Conservation (phyloP, 2,888 invertebrate species). For the Eupithecia inturbata region DNA sequence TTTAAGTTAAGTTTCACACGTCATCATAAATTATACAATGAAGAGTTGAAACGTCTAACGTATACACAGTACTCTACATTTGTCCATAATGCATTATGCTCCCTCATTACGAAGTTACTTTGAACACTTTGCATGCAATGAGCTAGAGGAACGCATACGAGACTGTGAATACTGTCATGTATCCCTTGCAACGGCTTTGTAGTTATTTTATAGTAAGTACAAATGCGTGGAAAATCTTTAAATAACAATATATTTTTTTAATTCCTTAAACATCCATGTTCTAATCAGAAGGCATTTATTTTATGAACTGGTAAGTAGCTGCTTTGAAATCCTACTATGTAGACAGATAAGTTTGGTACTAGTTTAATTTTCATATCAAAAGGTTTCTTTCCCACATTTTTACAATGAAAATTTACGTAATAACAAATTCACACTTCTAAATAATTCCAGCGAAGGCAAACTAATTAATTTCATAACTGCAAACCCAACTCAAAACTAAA, state of each 20-base stretch:
- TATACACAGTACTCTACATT: background rate
- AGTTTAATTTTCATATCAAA: too few relatives aligned
- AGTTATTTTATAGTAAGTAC: background rate
- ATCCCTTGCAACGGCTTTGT: background rate
- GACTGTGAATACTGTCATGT: background rate
- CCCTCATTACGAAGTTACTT: conserved; percentile 8
- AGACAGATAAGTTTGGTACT: too few relatives aligned
- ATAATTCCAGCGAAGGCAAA: conserved; percentile 1
- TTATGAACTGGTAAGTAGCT: background rate
- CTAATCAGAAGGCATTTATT: background rate
- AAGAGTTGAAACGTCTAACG: background rate
- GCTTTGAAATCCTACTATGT: too few relatives aligned
- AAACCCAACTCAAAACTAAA: conserved; percentile 13
- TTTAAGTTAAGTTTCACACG: background rate
- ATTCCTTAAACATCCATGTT: too few relatives aligned
- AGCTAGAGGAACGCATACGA: background rate
- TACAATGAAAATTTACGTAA: background rate
- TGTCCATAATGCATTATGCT: conserved; percentile 4
- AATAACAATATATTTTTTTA: too few relatives aligned
- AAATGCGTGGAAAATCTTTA: background rate
- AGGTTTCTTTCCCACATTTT: background rate
- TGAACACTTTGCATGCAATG: background rate
- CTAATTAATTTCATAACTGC: conserved; percentile 21
- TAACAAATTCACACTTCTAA: background rate
- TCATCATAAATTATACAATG: background rate